A percentile compares a stretch with the other conserved stretches of the same genome.
These are phyloP conservation scores for Halichoeres trimaculatus DNA, from an alignment of 2,113 vertebrate species.

Conservation along the genomic window DNA sequence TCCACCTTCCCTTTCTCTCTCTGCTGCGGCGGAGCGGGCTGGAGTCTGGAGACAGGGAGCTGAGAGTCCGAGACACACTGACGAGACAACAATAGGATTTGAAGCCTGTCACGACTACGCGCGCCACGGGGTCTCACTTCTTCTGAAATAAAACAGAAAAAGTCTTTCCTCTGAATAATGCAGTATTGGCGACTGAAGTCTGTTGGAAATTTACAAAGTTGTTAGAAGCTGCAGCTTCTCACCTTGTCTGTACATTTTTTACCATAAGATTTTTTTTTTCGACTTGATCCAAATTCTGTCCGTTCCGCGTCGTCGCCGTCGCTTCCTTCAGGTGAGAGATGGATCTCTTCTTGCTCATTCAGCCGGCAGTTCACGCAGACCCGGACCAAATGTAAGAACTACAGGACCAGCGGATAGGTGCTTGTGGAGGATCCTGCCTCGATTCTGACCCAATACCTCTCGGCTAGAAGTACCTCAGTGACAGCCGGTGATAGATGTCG, in stretches of 20 bases:
- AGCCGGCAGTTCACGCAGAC: slow-evolving; percentile 13
- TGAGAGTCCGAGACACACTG: slow-evolving; percentile 10
- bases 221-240: slow-evolving; percentile 10
- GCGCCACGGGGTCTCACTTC: slow-evolving; percentile 41
- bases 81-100: slow-evolving; percentile 15
- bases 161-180: background rate
- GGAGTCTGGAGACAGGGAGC: slow-evolving; percentile 33
- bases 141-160: background rate
- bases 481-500: slow-evolving; percentile 56
- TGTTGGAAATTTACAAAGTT: slow-evolving; percentile 56
- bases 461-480: slow-evolving; percentile 28
- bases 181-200: slow-evolving; percentile 29
- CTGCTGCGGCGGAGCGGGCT: slow-evolving; percentile 53
- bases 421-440: slow-evolving; percentile 31
- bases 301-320: slow-evolving; percentile 1
- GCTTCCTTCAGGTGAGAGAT: slow-evolving; percentile 50
- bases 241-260: slow-evolving; percentile 10
- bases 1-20: slow-evolving; percentile 9
- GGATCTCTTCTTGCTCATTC: slow-evolving; percentile 39
- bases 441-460: slow-evolving; percentile 19
- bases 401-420: slow-evolving; percentile 18
- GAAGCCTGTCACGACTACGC: slow-evolving; percentile 51
- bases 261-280: background rate
- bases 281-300: slow-evolving; percentile 26
- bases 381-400: slow-evolving; percentile 61